phyloP scores from a whole-genome alignment of 2,797 vertebrate genomes.

The Thaleichthys pacificus region DNA sequence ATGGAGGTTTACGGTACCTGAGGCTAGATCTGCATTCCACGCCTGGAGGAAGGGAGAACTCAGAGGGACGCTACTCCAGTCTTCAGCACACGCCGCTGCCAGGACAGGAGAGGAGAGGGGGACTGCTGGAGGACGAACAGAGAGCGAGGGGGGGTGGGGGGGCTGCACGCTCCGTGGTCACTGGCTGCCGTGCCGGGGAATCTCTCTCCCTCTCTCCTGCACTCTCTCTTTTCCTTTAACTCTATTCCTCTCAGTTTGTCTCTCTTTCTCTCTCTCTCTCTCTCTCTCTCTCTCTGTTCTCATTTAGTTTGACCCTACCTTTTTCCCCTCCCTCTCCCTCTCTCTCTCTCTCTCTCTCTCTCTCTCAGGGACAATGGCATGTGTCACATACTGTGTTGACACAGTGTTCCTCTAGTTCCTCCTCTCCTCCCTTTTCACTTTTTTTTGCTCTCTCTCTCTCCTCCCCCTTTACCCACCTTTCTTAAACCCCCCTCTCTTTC shows the following conservation, averaged over 20 bases:
- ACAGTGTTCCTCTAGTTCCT: slow-evolving; percentile 46
- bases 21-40: slow-evolving; percentile 30
- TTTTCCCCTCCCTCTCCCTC: background rate
- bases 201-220: slow-evolving; percentile 14
- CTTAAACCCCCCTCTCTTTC: background rate
- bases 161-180: slow-evolving; percentile 1
- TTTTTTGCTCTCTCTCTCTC: slow-evolving; percentile 24
- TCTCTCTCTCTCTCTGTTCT: background rate
- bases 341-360: background rate
- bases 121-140: slow-evolving; percentile 15
- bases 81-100: background rate
- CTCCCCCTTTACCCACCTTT: slow-evolving; percentile 12
- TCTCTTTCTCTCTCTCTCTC: background rate
- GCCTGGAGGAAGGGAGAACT: slow-evolving; percentile 12
- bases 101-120: background rate
- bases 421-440: slow-evolving; percentile 35
- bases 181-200: slow-evolving; percentile 9
- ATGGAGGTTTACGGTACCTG: slow-evolving; percentile 50
- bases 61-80: background rate
- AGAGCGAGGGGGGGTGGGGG: slow-evolving; percentile 22
- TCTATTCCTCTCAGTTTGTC: background rate
- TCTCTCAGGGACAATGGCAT: background rate
- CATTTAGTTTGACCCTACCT: background rate
- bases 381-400: slow-evolving; percentile 42
- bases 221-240: background rate